A percentile compares a stretch with the other conserved stretches of the same genome.
Evolutionary conservation across 2,797 vertebrate genomes (phyloP).

Genomic region (Microctenopoma stevenorrisi): DNA sequence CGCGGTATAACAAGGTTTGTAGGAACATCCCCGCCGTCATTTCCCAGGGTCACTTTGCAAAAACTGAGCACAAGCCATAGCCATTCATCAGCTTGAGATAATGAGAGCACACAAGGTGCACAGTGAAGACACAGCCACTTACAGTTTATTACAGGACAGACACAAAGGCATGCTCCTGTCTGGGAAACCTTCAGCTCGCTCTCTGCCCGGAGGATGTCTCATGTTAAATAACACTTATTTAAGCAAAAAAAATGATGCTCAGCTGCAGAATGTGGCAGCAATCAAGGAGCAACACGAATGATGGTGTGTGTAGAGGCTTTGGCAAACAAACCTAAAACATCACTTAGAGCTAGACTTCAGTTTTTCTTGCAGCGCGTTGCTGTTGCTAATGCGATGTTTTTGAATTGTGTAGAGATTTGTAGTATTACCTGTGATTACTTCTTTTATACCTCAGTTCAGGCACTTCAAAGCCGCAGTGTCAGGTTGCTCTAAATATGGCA

Average conservation of each 20-base stretch:
- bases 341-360: conserved; percentile 18
- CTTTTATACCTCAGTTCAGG: conserved; percentile 39
- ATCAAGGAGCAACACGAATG: conserved; percentile 38
- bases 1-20: conserved; percentile 55
- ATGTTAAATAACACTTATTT: conserved; percentile 64
- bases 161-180: conserved; percentile 62
- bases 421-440: conserved; percentile 36
- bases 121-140: conserved; percentile 73
- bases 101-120: conserved; percentile 80
- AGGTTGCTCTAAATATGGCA: conserved; percentile 52
- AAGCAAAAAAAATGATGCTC: conserved; percentile 20
- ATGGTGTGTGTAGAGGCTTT: conserved; percentile 33
- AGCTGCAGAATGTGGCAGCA: conserved; percentile 22
- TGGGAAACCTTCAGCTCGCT: conserved; percentile 57
- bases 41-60: conserved; percentile 84
- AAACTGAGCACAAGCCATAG: conserved; percentile 64
- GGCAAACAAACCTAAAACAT: conserved; percentile 18
- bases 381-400: conserved; percentile 27
- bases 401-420: conserved; percentile 44
- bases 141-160: conserved; percentile 74
- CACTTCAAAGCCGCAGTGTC: conserved; percentile 47
- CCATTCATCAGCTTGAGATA: conserved; percentile 84
- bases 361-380: conserved; percentile 15
- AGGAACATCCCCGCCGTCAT: conserved; percentile 68
- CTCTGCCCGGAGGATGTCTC: conserved; percentile 48